Evolutionary conservation across 92 coral and sea anemone genomes (phyloP), one percentile per base, ranked within the genome.

Genomic region (Bergia puertoricense): DNA sequence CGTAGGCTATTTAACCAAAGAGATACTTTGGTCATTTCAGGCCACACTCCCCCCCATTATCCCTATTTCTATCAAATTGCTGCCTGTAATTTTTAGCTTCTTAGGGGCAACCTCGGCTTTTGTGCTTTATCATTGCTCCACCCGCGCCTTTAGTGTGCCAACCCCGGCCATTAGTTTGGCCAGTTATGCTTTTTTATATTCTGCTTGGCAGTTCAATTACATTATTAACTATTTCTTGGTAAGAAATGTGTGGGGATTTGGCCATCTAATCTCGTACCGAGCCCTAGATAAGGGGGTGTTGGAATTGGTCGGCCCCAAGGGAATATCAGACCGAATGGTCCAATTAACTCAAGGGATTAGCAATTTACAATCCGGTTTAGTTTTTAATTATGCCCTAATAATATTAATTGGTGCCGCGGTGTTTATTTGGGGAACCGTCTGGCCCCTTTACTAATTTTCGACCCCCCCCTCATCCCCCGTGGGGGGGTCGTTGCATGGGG

Each of bases 231-330:
- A 92, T 89, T 94, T 90, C 85, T 90, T 92, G 85, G 94, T 88
- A 88, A 93, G 92, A 85, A 92, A 82, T 51, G 94, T 90, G 86
- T 94, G 94, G 88, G 78, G 85, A 81, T 80, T 89, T 81, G 96
- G 96, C 51, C 96, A 94, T 88, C 82, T 90, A 80, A 92, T 94
- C 54, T 78, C 96, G 66, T 92, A 88, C 86, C 93, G 93, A 42
- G 87, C 88, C 80, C 48, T 94, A 37, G 96, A 94, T 90, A 94
- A 89, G 89, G 96, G 97, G 23, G 89, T 90, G 87, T 86, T 94
- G 82, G 97, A 94, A 93, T 79, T 94, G 72, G 73, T 94, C 89
- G 97, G 97, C 90, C 97, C 97, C 80, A 94, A 91, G 88, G 97
- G 97, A 84, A 89, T 94, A 85, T 89, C 95, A 89, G 83, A 91